Base-by-base conservation (phyloP, 2,888 invertebrate species). In the Phania funesta region DNA sequence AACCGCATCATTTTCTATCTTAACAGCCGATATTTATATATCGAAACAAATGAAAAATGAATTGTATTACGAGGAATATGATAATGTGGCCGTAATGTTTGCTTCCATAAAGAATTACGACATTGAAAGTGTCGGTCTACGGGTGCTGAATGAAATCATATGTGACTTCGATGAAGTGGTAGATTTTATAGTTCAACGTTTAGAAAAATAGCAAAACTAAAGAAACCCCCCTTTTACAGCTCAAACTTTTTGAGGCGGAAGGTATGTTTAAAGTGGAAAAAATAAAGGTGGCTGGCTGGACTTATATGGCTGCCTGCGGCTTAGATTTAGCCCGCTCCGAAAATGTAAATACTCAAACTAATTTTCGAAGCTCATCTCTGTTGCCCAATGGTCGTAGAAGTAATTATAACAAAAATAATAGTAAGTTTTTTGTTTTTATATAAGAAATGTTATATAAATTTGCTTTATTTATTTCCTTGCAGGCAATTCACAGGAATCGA, bases 251-350 rank as follows among this genome's bases (percentile, higher is more conserved):
- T 83, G 68, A 89, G 97, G 73, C 91, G 97, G 4, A 93, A 94
- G 87, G 92, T 0, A 92, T 94, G 64, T 91, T 93, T 77, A 93
- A 95, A 86, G 95, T 99, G 8, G 99, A 99, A 90, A 99, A 99
- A 91, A 99, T 99, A 38, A 99, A 99, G 92, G 95, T 99, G 71
- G 97, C 98, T 56, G 98, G 97, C 79, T 97, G 97, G 93, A 98
- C 98, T 0, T 99, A 98, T 87, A 98, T 99, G 98, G 98, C 98
- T 1, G 98, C 98, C 1, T 97, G 97, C 87, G 99, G 99, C 0
- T 92, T 99, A 58, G 95, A 96, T 86, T 94, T 96, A 0, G 94
- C 93, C 32, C 92, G 94, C 64, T 92, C 95, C 75, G 90, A 90
- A 82, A 94, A 94, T 2, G 91, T 91, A 0, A 92, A 91, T 54